Conservation (phyloP, 2,888 invertebrate genomes). For the Andrena chrysosceles region DNA sequence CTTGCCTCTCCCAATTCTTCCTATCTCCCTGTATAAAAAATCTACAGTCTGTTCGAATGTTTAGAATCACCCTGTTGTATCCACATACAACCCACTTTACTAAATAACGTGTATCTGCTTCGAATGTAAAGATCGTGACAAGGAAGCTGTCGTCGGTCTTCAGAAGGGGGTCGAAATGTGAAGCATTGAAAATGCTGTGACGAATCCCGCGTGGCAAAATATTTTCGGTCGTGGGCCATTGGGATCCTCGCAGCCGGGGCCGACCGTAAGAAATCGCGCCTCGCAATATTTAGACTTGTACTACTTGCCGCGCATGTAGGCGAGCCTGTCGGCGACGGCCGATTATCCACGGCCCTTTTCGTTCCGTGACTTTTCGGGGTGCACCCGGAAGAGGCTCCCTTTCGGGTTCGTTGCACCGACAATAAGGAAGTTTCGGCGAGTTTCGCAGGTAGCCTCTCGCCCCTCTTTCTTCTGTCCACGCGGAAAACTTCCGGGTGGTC, state of each 20-base stretch:
- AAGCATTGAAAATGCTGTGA: constrained; percentile 50
- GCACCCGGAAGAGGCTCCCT: constrained; percentile 57
- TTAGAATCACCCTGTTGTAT: no score
- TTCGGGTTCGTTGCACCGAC: constrained; percentile 61
- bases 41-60: no score
- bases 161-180: constrained; percentile 8
- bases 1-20: no score
- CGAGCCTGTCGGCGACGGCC: constrained; percentile 21
- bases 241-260: constrained; percentile 25
- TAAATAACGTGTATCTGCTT: neutral
- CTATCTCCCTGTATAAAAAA: no score
- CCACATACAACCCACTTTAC: neutral
- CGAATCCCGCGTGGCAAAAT: constrained; percentile 75
- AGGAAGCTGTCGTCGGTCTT: neutral
- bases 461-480: neutral
- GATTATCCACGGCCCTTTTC: constrained; percentile 62
- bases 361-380: constrained; percentile 15
- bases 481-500: constrained; percentile 63
- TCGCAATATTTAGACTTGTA: constrained; percentile 70
- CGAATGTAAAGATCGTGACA: neutral
- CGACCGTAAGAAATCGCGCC: constrained; percentile 72
- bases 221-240: constrained; percentile 63
- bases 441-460: constrained; percentile 43
- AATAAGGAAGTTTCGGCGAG: constrained; percentile 46
- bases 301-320: constrained; percentile 51